Percentiles rank a stretch among this genome's conserved stretches.
Conservation (phyloP, 35 echinoderm and acorn worm species). For the Apostichopus californicus region DNA sequence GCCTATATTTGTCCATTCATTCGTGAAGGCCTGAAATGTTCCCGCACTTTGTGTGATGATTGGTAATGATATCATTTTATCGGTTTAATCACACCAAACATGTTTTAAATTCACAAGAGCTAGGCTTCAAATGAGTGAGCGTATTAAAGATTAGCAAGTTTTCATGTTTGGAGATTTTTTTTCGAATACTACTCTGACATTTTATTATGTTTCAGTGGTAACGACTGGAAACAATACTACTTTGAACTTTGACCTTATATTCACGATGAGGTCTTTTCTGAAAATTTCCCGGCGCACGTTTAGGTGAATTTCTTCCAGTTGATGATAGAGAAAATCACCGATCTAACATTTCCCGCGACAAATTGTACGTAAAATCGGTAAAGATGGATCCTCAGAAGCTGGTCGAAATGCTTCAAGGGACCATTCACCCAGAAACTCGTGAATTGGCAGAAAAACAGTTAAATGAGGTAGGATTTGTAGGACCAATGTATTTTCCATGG, state of each 20-base stretch:
- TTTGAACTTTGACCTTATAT: neutral
- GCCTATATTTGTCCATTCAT: no score
- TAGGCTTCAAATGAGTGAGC: no score
- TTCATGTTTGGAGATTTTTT: no score
- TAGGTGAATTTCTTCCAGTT: neutral
- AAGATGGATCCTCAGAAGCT: constrained; percentile 90
- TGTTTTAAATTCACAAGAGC: no score
- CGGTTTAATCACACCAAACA: no score
- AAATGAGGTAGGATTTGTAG: constrained; percentile 69
- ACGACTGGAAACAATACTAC: neutral
- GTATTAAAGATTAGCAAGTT: no score
- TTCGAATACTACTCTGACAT: no score
- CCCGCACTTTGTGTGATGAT: no score
- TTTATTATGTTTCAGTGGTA: neutral
- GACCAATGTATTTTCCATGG: neutral
- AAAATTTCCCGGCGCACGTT: constrained; percentile 52
- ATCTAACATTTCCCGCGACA: constrained; percentile 17
- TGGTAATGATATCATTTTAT: no score
- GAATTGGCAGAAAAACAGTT: constrained; percentile 93
- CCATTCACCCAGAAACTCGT: constrained; percentile 90
- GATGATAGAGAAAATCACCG: constrained; percentile 13
- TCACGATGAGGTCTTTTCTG: constrained; percentile 3
- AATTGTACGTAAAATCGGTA: constrained; percentile 1
- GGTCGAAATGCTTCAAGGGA: constrained; percentile 87
- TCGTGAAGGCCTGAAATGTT: no score